phyloP scores from a whole-genome alignment of 2,888 invertebrate genomes.

The Sthenelais limicola region DNA sequence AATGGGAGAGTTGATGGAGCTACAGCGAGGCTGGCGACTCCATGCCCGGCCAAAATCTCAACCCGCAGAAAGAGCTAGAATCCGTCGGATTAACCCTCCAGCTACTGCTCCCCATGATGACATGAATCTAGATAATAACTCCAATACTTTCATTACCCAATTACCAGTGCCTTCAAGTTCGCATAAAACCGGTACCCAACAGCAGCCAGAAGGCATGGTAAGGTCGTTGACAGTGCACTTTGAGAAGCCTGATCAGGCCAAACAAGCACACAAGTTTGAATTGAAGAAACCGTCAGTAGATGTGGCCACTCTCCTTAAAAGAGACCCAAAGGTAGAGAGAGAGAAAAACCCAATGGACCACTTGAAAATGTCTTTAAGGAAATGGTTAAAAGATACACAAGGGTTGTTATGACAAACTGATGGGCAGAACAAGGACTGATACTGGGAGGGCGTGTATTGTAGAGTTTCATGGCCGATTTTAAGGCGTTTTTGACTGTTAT shows the following conservation, averaged over 20 bases:
- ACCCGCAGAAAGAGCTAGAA: background rate
- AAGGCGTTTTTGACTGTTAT: too few relatives aligned
- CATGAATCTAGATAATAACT: background rate
- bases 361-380: background rate
- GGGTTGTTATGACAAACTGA: background rate
- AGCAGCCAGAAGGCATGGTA: background rate
- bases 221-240: background rate
- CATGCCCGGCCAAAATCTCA: conserved; percentile 57
- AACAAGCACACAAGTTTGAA: background rate
- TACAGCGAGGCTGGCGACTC: conserved; percentile 58
- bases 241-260: background rate
- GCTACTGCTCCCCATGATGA: background rate
- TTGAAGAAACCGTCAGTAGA: background rate
- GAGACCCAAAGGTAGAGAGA: too few relatives aligned
- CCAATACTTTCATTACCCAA: conserved; percentile 15
- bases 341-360: conserved; percentile 1
- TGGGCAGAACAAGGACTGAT: too few relatives aligned
- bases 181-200: background rate
- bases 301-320: too few relatives aligned
- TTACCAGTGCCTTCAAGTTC: background rate
- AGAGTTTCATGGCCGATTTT: too few relatives aligned
- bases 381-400: background rate
- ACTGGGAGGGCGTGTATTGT: too few relatives aligned
- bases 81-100: background rate
- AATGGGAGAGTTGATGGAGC: conserved; percentile 53